Base-by-base conservation (phyloP, 2,797 vertebrate genomes). In the Neosilurus mollespiculum region DNA sequence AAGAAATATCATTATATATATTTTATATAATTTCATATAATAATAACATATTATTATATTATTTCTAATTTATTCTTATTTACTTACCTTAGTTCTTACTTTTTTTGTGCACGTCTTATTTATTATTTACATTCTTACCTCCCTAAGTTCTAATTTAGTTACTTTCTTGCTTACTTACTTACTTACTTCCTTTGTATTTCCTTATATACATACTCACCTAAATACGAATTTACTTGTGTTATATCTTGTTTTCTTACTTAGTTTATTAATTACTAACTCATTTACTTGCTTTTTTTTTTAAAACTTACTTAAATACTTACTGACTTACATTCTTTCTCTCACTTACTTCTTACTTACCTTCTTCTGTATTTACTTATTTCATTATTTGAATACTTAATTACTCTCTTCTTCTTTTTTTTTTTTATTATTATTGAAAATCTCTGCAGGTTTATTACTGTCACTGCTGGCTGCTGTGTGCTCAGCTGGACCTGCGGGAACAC, bases 361-460 rank as follows among this genome's bases (percentile, higher is more conserved):
- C 15, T 54, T 54, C 1, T 18, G 53, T 26, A 54, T 54, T 49
- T 43, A 20, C 61, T 10, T 49, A 24, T 11, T 14, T 69, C 14
- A 5, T 70, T 71, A 15, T 2, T n/a, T n/a, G 22, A 10, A 1
- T 24, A 24, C 6, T 24, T 8, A 1, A 11, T 51, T 26, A 26
- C 7, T 30, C 53, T 9, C 8, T 20, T 67, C 18, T 10, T 37
- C 20, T 22, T 14, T 58, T 6, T 56, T 30, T 43, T 6, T 56
- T 30, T 43, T 43, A 43, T 43, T 43, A 56, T 56, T 8, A 18
- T 59, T 6, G 71, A 22, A 9, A 30, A 67, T 56, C 14, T 10
- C 64, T 34, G 24, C 80, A 89, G 86, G 75, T 78, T 78, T 87
- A 61, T 64, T 89, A 64, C 67, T 91, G 82, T 77, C 91, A 81